A percentile compares a stretch with the other conserved stretches of the same genome.
Evolutionary conservation across 2,797 vertebrate genomes (phyloP).

Genomic region (Sebastes nivosus): DNA sequence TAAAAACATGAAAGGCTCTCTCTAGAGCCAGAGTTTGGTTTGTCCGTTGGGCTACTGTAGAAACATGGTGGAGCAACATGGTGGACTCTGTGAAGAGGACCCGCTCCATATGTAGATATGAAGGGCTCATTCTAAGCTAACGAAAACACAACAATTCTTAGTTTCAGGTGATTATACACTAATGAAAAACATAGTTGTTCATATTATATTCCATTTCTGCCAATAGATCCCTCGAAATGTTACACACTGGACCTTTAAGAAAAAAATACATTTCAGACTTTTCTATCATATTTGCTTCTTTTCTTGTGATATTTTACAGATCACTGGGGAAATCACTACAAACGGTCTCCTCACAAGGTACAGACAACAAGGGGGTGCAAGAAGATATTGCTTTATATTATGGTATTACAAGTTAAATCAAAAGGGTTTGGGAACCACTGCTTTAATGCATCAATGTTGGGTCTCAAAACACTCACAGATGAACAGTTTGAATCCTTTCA

Average conservation of each 20-base stretch:
- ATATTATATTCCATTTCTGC: background rate
- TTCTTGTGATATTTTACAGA: background rate
- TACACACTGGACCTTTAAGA: background rate
- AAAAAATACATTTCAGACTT: background rate
- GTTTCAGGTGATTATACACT: too few species aligned
- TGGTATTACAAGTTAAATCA: background rate
- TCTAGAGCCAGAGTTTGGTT: too few species aligned
- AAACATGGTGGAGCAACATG: too few species aligned
- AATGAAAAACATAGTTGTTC: too few species aligned
- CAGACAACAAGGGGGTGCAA: background rate
- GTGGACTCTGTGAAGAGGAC: accelerated
- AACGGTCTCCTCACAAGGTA: background rate
- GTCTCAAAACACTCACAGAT: background rate
- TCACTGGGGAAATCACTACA: background rate
- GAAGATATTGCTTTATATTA: background rate
- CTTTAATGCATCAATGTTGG: background rate
- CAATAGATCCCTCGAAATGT: background rate
- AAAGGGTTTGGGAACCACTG: background rate
- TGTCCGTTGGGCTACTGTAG: too few species aligned
- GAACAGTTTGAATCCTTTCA: background rate
- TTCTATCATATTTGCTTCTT: background rate
- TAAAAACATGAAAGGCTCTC: too few species aligned
- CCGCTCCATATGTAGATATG: too few species aligned
- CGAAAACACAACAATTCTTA: too few species aligned
- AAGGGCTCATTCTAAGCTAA: too few species aligned